A percentile compares a stretch with the other conserved stretches of the same genome.
Evolutionary conservation across 2,113 vertebrate genomes (phyloP).

Genomic region (Solea senegalensis): DNA sequence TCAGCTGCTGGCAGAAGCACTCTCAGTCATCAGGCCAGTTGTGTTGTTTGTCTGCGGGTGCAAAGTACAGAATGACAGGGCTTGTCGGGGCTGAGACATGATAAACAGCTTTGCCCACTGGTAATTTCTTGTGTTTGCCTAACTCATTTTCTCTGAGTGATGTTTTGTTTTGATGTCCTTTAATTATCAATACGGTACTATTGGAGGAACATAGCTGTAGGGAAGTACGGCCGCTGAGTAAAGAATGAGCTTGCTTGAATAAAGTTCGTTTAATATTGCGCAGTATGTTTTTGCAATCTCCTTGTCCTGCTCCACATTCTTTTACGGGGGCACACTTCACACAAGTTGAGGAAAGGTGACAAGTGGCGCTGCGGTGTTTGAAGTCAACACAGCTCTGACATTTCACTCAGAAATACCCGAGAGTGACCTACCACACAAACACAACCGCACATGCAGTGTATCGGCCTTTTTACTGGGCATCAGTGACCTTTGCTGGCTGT

Average conservation of each 20-base stretch:
- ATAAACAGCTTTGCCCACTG: constrained; percentile 22
- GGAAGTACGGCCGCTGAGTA: no score
- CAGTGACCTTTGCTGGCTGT: constrained; percentile 46
- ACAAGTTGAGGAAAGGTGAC: constrained; percentile 17
- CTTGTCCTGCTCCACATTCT: not conserved
- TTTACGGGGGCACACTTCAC: constrained; percentile 16
- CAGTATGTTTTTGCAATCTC: not conserved
- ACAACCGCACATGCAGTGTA: not conserved
- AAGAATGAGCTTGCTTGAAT: not conserved
- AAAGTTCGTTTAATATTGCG: not conserved
- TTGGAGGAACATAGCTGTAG: not conserved
- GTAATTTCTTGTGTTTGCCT: not conserved
- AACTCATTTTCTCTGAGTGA: constrained; percentile 5
- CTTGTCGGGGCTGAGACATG: constrained; percentile 17
- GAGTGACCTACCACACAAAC: constrained; percentile 25
- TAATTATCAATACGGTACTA: not conserved
- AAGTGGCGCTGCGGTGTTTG: constrained; percentile 15
- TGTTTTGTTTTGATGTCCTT: constrained; percentile 16
- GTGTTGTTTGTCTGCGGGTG: constrained; percentile 34
- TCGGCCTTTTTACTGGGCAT: constrained; percentile 1
- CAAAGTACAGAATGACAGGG: constrained; percentile 23
- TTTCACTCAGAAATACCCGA: constrained; percentile 39
- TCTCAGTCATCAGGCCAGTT: constrained; percentile 22
- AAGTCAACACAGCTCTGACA: constrained; percentile 40
- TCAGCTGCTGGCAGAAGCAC: constrained; percentile 3